A percentile compares a stretch with the other conserved stretches of the same genome.
Evolutionary conservation across 2,113 vertebrate species (phyloP).

Genomic region (Aspidoscelis tigris): DNA sequence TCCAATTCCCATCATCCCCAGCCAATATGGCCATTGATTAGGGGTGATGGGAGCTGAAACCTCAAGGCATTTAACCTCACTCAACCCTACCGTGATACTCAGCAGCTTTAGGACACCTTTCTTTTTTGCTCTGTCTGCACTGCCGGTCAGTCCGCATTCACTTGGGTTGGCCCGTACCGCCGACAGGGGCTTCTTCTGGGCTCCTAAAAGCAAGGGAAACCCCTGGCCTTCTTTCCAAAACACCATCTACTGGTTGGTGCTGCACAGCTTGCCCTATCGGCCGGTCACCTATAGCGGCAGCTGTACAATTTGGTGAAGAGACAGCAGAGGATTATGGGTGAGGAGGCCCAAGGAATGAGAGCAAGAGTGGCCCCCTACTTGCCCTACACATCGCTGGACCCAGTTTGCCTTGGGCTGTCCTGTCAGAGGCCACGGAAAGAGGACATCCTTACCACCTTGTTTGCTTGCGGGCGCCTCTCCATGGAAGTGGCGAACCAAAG

Average conservation of each 20-base stretch:
- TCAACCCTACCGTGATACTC: no score
- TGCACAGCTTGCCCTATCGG: background rate
- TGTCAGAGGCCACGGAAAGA: no score
- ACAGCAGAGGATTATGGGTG: no score
- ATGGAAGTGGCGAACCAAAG: background rate
- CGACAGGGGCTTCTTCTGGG: background rate
- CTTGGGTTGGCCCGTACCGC: background rate
- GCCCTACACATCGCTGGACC: background rate
- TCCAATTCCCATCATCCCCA: no score
- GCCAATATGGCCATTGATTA: no score
- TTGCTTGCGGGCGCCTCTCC: no score
- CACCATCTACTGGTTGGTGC: no score
- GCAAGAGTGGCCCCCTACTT: background rate
- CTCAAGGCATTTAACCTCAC: no score
- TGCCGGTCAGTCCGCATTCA: background rate
- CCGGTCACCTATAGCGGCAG: background rate
- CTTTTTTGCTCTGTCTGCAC: no score
- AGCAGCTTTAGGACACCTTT: no score
- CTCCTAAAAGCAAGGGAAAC: background rate
- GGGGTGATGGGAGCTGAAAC: no score
- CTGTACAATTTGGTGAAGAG: background rate
- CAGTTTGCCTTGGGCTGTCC: background rate
- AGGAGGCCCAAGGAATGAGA: background rate
- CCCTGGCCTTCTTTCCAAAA: background rate
- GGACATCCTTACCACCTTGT: no score